A percentile compares a stretch with the other conserved stretches of the same genome.
Evolutionary conservation across 2,888 invertebrate species (phyloP).

Genomic region (Trichogramma evanescens): DNA sequence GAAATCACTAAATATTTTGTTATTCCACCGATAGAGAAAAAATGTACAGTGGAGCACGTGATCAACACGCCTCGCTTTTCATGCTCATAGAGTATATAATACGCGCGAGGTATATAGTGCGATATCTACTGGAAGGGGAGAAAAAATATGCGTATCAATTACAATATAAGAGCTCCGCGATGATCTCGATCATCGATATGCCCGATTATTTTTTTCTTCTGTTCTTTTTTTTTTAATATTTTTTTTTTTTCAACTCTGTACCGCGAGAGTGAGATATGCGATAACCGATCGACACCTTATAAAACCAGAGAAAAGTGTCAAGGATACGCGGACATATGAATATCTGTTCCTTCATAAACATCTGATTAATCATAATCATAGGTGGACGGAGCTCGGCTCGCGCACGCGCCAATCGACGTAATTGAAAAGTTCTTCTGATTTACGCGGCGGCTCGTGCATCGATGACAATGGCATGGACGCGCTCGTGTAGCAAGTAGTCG

Average conservation of each 20-base stretch:
- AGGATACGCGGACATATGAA: slow-evolving; percentile 17
- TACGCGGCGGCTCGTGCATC: background rate
- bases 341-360: background rate
- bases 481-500: background rate
- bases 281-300: slow-evolving; percentile 11
- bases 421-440: slow-evolving; percentile 1
- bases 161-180: background rate
- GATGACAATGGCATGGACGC: too few species aligned
- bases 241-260: too few species aligned
- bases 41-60: too few species aligned
- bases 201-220: too few species aligned
- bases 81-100: too few species aligned
- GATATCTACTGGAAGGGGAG: background rate
- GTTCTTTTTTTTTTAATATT: too few species aligned
- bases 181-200: background rate
- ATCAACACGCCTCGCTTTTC: too few species aligned
- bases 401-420: background rate
- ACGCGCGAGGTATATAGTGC: too few species aligned
- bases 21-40: too few species aligned
- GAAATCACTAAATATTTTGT: too few species aligned
- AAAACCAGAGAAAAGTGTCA: slow-evolving; percentile 20
- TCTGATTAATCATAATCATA: slow-evolving; percentile 17
- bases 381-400: background rate
- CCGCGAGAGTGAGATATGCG: background rate
- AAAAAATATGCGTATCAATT: background rate